phyloP scores from a whole-genome alignment of 1,140 invertebrate species.

The Drosophila eugracilis region DNA sequence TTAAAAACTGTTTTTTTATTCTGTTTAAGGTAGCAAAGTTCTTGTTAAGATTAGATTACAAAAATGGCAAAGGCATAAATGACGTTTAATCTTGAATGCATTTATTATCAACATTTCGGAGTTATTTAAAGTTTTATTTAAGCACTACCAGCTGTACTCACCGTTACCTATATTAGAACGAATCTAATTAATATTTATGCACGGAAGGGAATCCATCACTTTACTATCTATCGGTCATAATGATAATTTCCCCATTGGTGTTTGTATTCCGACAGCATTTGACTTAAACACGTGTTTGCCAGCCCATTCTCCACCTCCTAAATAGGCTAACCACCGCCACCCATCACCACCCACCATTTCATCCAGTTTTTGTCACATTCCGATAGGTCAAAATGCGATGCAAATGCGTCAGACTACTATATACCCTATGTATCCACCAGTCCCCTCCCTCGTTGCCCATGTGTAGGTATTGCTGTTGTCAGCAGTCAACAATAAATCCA shows the following conservation, averaged over 20 bases:
- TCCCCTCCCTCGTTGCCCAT: background rate
- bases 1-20: too few species aligned
- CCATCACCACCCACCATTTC: background rate
- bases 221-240: constrained; percentile 20
- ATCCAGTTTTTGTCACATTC: constrained; percentile 10
- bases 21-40: too few species aligned
- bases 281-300: constrained; percentile 29
- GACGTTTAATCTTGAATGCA: too few species aligned
- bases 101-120: too few species aligned
- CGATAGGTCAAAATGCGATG: constrained; percentile 44
- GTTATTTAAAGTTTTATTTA: background rate
- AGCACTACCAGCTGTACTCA: background rate
- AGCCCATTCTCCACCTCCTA: background rate
- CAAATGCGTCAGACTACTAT: constrained; percentile 37
- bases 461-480: constrained; percentile 42
- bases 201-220: constrained; percentile 10
- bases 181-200: constrained; percentile 17
- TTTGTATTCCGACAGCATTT: background rate
- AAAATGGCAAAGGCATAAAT: too few species aligned
- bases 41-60: too few species aligned
- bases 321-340: background rate
- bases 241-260: constrained; percentile 3
- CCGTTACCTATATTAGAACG: background rate
- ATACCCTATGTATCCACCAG: background rate
- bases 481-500: constrained; percentile 82